Evolutionary conservation across 2,888 invertebrate genomes (phyloP).

Genomic region (Glaucopsyche alexis): DNA sequence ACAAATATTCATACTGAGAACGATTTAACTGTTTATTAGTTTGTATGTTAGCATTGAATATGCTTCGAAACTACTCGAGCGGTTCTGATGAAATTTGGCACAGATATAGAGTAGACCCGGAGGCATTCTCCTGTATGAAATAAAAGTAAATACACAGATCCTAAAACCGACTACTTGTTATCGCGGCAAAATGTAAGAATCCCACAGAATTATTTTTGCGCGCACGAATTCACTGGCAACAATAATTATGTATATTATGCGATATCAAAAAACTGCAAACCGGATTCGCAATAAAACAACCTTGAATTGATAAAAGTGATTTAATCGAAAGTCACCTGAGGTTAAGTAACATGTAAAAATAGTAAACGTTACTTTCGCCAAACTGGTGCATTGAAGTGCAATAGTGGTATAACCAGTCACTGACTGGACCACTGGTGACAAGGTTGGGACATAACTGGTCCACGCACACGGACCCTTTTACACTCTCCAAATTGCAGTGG

Average conservation of each 20-base stretch:
- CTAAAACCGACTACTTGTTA: too few species aligned
- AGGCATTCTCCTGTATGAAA: too few species aligned
- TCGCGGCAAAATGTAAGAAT: too few species aligned
- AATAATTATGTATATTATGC: not conserved
- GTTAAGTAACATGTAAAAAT: not conserved
- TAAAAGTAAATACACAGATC: too few species aligned
- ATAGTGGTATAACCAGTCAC: conserved; percentile 59
- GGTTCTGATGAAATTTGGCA: too few species aligned
- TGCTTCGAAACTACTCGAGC: too few species aligned
- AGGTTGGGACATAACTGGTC: conserved; percentile 73
- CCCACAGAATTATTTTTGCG: too few species aligned
- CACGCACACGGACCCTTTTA: conserved; percentile 44
- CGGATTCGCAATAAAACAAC: not conserved
- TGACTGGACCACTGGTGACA: conserved; percentile 70
- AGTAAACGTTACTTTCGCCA: conserved; percentile 68
- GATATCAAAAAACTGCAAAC: not conserved
- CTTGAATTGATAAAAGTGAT: not conserved
- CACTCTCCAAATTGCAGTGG: not conserved
- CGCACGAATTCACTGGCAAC: too few species aligned
- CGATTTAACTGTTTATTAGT: too few species aligned
- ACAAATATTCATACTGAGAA: too few species aligned
- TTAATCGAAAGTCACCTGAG: conserved; percentile 16
- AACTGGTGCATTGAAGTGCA: conserved; percentile 61
- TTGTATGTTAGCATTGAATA: too few species aligned
- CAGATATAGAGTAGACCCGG: too few species aligned